Evolutionary conservation across 2,888 invertebrate species (phyloP).

Genomic region (Drosophila fungiperda): DNA sequence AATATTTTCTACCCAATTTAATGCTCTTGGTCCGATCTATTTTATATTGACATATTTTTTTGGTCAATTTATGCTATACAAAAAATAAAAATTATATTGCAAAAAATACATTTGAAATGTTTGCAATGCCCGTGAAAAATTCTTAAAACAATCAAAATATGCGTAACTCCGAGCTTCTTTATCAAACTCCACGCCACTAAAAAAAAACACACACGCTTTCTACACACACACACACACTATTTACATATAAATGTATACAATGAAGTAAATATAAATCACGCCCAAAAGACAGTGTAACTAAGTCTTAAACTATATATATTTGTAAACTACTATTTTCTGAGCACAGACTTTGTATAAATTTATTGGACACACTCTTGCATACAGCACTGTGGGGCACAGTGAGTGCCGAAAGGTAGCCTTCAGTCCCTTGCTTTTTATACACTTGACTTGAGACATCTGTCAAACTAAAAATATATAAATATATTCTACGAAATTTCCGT

Average conservation of each 20-base stretch:
- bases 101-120: conserved; percentile 9
- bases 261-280: conserved; percentile 54
- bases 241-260: conserved; percentile 47
- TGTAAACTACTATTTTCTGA: conserved; percentile 80
- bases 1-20: neutral
- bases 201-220: conserved; percentile 9
- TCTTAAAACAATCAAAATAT: conserved; percentile 75
- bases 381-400: conserved; percentile 46
- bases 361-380: conserved; percentile 51
- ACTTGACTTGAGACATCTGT: conserved; percentile 45
- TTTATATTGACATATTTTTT: conserved; percentile 36
- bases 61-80: conserved; percentile 62
- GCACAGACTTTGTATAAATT: conserved; percentile 79
- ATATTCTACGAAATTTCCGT: neutral
- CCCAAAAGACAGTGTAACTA: conserved; percentile 79
- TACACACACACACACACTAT: conserved; percentile 30
- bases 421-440: conserved; percentile 74
- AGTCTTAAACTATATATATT: conserved; percentile 66
- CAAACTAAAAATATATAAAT: conserved; percentile 4
- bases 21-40: neutral
- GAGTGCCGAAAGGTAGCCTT: conserved; percentile 69
- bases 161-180: conserved; percentile 76
- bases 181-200: conserved; percentile 21
- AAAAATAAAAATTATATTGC: conserved; percentile 15
- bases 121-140: conserved; percentile 37